phyloP scores from a whole-genome alignment of 2,113 vertebrate species.

The Physeter macrocephalus region DNA sequence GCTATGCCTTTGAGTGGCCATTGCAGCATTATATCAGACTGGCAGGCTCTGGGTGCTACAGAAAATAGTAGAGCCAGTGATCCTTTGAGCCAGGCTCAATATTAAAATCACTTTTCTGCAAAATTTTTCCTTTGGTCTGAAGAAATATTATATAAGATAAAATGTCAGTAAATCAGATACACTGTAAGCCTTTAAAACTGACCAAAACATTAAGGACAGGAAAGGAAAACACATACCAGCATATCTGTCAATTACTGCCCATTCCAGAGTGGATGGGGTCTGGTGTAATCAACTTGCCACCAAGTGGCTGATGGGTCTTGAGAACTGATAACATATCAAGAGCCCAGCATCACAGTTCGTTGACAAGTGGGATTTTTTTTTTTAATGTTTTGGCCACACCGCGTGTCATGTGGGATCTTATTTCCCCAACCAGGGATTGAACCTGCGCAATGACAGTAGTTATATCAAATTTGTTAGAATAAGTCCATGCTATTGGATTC shows the following conservation, averaged over 20 bases:
- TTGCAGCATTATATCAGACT: not conserved
- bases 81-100: not conserved
- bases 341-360: not conserved
- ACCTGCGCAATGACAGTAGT: not conserved
- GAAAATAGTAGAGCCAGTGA: not conserved
- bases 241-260: not conserved
- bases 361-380: not conserved
- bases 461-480: not conserved
- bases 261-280: not conserved
- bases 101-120: not conserved
- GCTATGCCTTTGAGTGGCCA: not conserved
- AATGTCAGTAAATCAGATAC: not conserved
- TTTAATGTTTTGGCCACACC: too few species aligned
- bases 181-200: not conserved
- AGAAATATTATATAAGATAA: not conserved
- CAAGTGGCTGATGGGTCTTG: not conserved
- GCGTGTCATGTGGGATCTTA: too few species aligned
- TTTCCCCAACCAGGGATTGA: too few species aligned
- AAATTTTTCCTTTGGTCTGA: not conserved
- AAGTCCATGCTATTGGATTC: not conserved
- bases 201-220: not conserved
- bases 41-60: not conserved
- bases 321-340: not conserved
- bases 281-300: not conserved
- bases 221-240: not conserved